Percentiles rank a stretch among this genome's conserved stretches.
Conservation (phyloP, 2,888 invertebrate species). For the Caenorhabditis plicata region DNA sequence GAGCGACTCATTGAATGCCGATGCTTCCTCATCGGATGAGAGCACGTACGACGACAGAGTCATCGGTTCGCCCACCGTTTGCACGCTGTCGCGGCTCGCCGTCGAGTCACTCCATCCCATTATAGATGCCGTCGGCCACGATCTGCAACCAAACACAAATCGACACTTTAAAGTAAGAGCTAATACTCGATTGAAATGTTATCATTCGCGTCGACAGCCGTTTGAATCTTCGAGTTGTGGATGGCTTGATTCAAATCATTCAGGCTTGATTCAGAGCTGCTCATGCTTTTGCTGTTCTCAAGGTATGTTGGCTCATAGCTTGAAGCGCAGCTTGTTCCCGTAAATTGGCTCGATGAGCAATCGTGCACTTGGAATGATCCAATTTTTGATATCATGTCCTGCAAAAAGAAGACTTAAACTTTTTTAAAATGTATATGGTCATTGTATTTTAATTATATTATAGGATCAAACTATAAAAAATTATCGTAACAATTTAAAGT, state of each 20-base stretch:
- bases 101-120: neutral
- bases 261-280: constrained; percentile 6
- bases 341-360: too few relatives aligned
- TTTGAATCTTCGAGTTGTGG: constrained; percentile 1
- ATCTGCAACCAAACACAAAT: constrained; percentile 1
- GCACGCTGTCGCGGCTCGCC: neutral
- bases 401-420: too few relatives aligned
- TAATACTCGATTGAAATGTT: neutral
- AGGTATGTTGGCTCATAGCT: too few relatives aligned
- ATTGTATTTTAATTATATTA: too few relatives aligned
- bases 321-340: too few relatives aligned
- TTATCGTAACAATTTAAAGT: too few relatives aligned
- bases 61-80: constrained; percentile 4
- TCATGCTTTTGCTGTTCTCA: too few relatives aligned
- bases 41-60: constrained; percentile 9
- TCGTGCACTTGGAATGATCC: too few relatives aligned
- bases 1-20: neutral
- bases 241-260: constrained; percentile 8
- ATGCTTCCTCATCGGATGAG: neutral
- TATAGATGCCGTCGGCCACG: constrained; percentile 6
- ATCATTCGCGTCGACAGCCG: constrained; percentile 9
- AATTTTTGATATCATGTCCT: too few relatives aligned
- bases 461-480: too few relatives aligned
- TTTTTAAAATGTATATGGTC: too few relatives aligned
- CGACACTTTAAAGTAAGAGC: neutral